Evolutionary conservation across 2,888 invertebrate species (phyloP).

Genomic region (Agonopterix alstromeriana): DNA sequence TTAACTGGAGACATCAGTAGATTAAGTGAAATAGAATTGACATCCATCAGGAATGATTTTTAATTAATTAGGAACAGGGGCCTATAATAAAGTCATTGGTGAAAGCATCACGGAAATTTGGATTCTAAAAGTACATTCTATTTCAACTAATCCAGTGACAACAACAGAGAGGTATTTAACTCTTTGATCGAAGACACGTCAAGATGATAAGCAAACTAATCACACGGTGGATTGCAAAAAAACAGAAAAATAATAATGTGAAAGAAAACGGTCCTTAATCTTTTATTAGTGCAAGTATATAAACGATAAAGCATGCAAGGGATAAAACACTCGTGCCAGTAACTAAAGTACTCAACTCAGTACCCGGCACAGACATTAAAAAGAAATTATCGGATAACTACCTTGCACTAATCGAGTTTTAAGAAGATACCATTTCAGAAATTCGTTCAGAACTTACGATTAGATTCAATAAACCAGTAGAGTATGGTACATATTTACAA

Average conservation of each 20-base stretch:
- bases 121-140: constrained; percentile 38
- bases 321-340: neutral
- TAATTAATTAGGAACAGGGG: constrained; percentile 67
- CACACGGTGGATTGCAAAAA: constrained; percentile 24
- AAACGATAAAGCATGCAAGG: constrained; percentile 13
- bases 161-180: constrained; percentile 28
- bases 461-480: constrained; percentile 50
- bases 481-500: constrained; percentile 76
- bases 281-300: constrained; percentile 26
- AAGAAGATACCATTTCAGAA: constrained; percentile 40
- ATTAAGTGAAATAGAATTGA: constrained; percentile 55
- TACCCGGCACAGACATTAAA: neutral
- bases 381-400: constrained; percentile 14
- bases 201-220: constrained; percentile 20
- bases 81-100: constrained; percentile 70
- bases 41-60: constrained; percentile 32
- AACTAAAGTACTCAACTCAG: neutral
- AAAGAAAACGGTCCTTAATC: constrained; percentile 19
- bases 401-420: constrained; percentile 34
- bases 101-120: constrained; percentile 70
- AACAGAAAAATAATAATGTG: constrained; percentile 21
- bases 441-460: constrained; percentile 47
- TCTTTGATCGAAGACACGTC: constrained; percentile 67
- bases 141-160: constrained; percentile 64
- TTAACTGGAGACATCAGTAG: constrained; percentile 39